Evolutionary conservation across 2,888 invertebrate genomes (phyloP).

Genomic region (Acanthacorydalis orientalis): DNA sequence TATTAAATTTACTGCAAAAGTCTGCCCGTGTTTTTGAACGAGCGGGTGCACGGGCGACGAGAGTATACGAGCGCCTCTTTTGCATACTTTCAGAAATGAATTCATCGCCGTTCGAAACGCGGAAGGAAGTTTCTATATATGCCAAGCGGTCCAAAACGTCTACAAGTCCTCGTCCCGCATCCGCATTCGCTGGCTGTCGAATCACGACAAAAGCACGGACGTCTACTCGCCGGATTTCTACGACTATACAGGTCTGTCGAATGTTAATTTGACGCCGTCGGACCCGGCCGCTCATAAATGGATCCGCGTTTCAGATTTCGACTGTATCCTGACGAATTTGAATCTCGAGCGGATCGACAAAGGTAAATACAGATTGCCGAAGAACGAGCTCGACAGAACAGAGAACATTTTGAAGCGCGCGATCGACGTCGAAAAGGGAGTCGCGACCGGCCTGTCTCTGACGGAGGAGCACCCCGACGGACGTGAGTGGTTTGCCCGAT

Average conservation of each 20-base stretch:
- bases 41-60: too few species aligned
- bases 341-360: slow-evolving; percentile 57
- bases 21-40: too few species aligned
- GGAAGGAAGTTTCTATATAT: slow-evolving; percentile 74
- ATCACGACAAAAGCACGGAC: slow-evolving; percentile 44
- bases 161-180: slow-evolving; percentile 72
- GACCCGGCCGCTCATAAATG: too few species aligned
- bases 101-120: slow-evolving; percentile 83
- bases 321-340: slow-evolving; percentile 75
- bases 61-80: too few species aligned
- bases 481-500: slow-evolving; percentile 39
- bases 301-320: slow-evolving; percentile 45
- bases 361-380: slow-evolving; percentile 50
- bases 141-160: slow-evolving; percentile 81
- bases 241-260: slow-evolving; percentile 54
- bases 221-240: slow-evolving; percentile 81
- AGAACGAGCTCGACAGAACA: slow-evolving; percentile 60
- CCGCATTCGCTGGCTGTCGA: slow-evolving; percentile 79
- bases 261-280: neutral
- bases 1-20: too few species aligned
- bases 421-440: slow-evolving; percentile 61
- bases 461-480: slow-evolving; percentile 79
- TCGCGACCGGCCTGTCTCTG: slow-evolving; percentile 37
- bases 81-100: slow-evolving; percentile 46
- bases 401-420: slow-evolving; percentile 72